Evolutionary conservation across 92 coral and sea anemone species (phyloP), one percentile per base, ranked within the genome.

Genomic region (Epizoanthus illoricatus): DNA sequence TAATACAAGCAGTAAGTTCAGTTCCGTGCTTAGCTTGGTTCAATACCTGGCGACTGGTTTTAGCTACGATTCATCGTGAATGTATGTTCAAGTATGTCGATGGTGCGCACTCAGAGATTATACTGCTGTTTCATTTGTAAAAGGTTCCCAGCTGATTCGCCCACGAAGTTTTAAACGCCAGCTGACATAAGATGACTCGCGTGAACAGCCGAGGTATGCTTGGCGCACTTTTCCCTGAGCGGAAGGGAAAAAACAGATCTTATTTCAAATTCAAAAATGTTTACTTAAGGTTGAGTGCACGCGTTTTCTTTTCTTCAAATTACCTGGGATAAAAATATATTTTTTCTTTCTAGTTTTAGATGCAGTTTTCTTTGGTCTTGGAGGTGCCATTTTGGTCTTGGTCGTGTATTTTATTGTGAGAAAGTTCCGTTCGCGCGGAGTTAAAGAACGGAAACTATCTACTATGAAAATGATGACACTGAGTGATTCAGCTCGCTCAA

Each of bases 401-500:
- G 82, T 78, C n/a, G 19, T 63, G 13, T 78, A 78, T 49, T 78
- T 78, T 23, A 78, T 78, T 20, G 39, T 78, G 19, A 41, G 71
- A 63, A 78, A 63, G 61, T 78, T 78, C 42, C 82, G 82, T 40
- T 43, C 23, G 7, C 82, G 82, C 47, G 43, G 73, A 68, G 39
- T 20, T 68, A 16, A 39, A 28, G 69, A 41, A 39, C 9, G 4
- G 8, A 68, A 36, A 39, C 20, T 43, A 13, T n/a, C 52, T 0
- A n/a, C 9, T 23, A 2, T 23, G 45, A 68, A 68, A 36, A 39
- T 15, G 73, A 39, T 8, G 45, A 39, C 62, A 19, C 15, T 78
- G 21, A 63, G 71, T 40, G 42, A 62, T 42, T 78, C 82, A 23
- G 71, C 82, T 78, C 82, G 82, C 60, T 45, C 82, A 78, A 63